These are phyloP conservation scores for Xestoiulus laeticollis DNA, from an alignment of 2,888 invertebrate species.

Conservation along the genomic window DNA sequence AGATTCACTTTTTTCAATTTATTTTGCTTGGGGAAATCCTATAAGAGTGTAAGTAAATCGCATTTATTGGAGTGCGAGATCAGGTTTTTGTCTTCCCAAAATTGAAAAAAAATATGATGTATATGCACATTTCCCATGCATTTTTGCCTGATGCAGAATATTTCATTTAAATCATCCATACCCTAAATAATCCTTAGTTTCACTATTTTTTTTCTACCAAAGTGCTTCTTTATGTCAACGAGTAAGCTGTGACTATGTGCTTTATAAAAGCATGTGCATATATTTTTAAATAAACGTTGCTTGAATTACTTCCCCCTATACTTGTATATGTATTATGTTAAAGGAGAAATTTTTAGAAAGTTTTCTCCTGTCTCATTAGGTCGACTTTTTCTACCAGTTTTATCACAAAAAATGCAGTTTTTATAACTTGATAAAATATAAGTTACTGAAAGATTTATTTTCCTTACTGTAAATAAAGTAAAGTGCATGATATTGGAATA, in stretches of 20 bases:
- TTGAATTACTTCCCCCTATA: background rate
- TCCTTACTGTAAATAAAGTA: background rate
- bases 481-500: no score
- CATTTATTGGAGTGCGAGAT: slow-evolving; percentile 26
- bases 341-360: background rate
- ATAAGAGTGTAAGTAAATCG: background rate
- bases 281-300: background rate
- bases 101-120: background rate
- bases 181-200: background rate
- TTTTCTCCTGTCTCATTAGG: background rate
- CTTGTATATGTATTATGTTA: background rate
- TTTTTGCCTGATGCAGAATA: background rate
- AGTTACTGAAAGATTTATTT: background rate
- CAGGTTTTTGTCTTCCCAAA: background rate
- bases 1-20: background rate
- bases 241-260: background rate
- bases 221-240: slow-evolving; percentile 17
- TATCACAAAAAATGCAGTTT: background rate
- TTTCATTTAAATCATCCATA: background rate
- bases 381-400: background rate
- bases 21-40: background rate
- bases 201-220: background rate
- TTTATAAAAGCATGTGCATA: background rate
- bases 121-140: background rate
- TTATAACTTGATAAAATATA: background rate